phyloP scores from a whole-genome alignment of 2,888 invertebrate species.

The Saturnia pavonia region DNA sequence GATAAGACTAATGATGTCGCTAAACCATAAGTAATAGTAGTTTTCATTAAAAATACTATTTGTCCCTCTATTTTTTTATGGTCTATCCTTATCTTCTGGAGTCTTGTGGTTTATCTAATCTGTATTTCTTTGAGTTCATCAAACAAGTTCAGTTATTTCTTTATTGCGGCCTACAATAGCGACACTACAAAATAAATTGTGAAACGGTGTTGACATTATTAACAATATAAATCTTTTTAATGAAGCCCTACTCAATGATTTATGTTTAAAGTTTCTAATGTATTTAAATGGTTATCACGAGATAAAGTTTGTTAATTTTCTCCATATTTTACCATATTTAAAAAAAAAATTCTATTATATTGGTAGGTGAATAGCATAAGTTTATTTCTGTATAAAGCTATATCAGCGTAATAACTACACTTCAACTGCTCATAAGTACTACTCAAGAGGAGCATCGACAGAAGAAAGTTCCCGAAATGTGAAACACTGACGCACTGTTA shows the following conservation, averaged over 20 bases:
- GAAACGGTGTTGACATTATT: neutral
- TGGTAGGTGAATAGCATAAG: no score
- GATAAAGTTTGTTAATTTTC: neutral
- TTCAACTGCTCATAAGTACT: no score
- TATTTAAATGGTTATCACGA: conserved; percentile 33
- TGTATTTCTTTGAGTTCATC: neutral
- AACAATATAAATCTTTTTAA: conserved; percentile 51
- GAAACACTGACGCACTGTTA: no score
- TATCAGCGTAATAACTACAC: no score
- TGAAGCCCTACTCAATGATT: conserved; percentile 50
- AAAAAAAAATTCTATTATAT: no score
- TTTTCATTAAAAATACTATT: neutral
- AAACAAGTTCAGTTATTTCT: no score
- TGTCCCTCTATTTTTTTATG: neutral
- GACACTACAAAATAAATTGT: neutral
- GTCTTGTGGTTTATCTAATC: neutral
- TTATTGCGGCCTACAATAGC: neutral
- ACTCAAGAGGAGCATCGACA: no score
- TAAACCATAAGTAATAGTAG: no score
- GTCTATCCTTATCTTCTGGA: neutral
- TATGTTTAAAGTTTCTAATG: conserved; percentile 46
- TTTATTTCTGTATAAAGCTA: no score
- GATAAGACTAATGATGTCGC: no score
- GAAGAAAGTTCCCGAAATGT: no score
- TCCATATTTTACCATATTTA: no score